Evolutionary conservation across 1,140 invertebrate genomes (phyloP), one percentile per base, ranked within the genome.

Genomic region (Brachionus rotundiformis): DNA sequence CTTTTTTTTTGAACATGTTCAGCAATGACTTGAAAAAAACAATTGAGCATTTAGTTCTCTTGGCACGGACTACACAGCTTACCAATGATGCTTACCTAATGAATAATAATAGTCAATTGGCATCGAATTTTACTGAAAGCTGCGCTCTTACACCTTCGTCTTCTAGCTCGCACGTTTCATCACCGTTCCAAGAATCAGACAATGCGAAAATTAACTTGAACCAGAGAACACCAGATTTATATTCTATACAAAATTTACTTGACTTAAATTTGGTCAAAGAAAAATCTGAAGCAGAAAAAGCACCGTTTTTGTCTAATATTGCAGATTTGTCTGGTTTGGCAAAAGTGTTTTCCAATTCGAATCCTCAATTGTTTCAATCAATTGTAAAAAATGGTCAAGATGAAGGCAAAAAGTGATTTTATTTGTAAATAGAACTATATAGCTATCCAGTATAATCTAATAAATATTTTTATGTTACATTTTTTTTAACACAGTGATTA

Each of bases 11-110:
- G 2, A 90, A 91, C 76, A 89, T 91, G 81, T 91, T 88, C 88
- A 91, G 88, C 89, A 94, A 94, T 0, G 94, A 96, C 85, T 92
- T 95, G 0, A 91, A 95, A 0, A 92, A 94, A 83, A 93, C 94
- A 0, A 95, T 96, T 90, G 94, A 96, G 85, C 91, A 93, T 27
- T 41, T 79, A 13, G 63, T 91, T 94, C 90, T 54, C 4, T 19
- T 36, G 27, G 54, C 44, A 6, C 76, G 76, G 13, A 36, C 33
- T 8, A 68, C 63, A n/a, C 63, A 68, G 29, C 16, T 68, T 5
- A 19, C 63, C 10, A 63, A 31, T 19, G 63, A 68, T n/a, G 13
- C 16, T 68, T 68, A n/a, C 19, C 16, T 36, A n/a, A 23, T 19
- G 29, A 31, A 68, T 16, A 33, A 33, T 36, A 68, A 16, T 7